Evolutionary conservation across 2,113 vertebrate genomes (phyloP), one percentile per base, ranked within the genome.

Genomic region (Eolophus roseicapilla): DNA sequence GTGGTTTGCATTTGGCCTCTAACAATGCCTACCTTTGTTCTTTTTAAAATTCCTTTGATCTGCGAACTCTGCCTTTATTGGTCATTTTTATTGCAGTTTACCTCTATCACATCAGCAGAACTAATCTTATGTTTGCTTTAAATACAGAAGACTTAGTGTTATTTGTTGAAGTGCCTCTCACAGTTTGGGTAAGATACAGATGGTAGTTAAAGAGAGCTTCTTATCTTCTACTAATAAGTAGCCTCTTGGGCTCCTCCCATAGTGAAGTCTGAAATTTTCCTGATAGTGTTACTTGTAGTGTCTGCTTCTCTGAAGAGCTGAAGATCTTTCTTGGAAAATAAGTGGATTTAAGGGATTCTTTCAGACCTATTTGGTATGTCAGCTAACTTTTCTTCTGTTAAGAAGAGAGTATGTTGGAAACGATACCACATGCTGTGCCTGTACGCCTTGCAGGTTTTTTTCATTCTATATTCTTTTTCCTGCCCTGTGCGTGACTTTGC

Each of bases 401-500:
- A 39, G 57, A 63, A 49, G 24, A 39, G 13, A 43, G 7, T 63
- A 7, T 20, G 4, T 59, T 90, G 20, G 29, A 69, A 86, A 21
- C 31, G 0, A 35, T 76, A 35, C 64, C 16, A 23, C 24, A 2
- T 73, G 29, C 19, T 77, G 33, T 59, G 23, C 64, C 57, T 55
- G 12, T 15, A 14, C 0, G 2, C 43, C 2, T 31, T 47, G 10
- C 23, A n/a, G 2, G 0, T 0, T 53, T 65, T 85, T 68, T 87
- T 89, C 3, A 7, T 24, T 52, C 4, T 4, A 4, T 52, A 7
- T 18, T 49, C 11, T 46, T 71, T 70, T 83, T 49, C 49, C 29
- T 44, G 17, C 63, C 25, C 46, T 69, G 24, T 44, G 37, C 9
- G 8, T 60, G 44, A 28, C 47, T 82, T 81, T 13, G 7, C 62